These are phyloP conservation scores for Yponomeuta sedellus DNA, from an alignment of 2,888 invertebrate genomes.

Conservation along the genomic window DNA sequence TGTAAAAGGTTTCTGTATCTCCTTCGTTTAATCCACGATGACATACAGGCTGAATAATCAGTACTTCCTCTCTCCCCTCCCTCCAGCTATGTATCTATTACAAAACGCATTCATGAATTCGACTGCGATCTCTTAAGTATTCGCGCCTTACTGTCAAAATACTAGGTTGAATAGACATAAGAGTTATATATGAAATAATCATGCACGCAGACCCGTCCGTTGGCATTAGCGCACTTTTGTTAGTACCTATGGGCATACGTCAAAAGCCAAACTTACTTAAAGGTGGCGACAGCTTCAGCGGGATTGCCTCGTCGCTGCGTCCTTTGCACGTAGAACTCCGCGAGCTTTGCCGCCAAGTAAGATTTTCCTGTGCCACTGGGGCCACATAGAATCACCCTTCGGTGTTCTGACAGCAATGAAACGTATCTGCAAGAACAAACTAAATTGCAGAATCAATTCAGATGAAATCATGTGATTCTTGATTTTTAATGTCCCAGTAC, in stretches of 20 bases:
- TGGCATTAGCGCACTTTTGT: too few species aligned
- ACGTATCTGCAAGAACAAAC: slow-evolving; percentile 75
- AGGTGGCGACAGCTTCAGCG: slow-evolving; percentile 94
- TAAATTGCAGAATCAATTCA: neutral
- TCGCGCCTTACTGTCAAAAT: too few species aligned
- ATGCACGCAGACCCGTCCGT: neutral
- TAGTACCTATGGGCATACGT: too few species aligned
- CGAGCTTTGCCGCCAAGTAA: slow-evolving; percentile 94
- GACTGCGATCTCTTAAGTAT: too few species aligned
- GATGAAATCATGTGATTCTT: neutral
- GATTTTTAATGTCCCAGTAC: too few species aligned
- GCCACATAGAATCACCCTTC: slow-evolving; percentile 95
- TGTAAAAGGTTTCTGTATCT: too few species aligned
- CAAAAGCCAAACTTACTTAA: slow-evolving; percentile 79
- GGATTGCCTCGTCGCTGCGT: slow-evolving; percentile 87
- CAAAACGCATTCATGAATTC: too few species aligned
- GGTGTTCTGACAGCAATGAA: slow-evolving; percentile 92
- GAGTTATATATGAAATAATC: too few species aligned
- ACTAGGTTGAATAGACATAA: too few species aligned
- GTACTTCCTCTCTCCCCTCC: neutral
- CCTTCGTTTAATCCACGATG: too few species aligned
- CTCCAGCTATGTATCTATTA: neutral
- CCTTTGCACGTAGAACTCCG: slow-evolving; percentile 93
- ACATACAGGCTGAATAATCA: neutral
- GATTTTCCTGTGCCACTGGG: slow-evolving; percentile 98